Percentiles rank a stretch among this genome's conserved stretches.
Evolutionary conservation across 2,113 vertebrate genomes (phyloP).

Genomic region (Pterocles orientalis): DNA sequence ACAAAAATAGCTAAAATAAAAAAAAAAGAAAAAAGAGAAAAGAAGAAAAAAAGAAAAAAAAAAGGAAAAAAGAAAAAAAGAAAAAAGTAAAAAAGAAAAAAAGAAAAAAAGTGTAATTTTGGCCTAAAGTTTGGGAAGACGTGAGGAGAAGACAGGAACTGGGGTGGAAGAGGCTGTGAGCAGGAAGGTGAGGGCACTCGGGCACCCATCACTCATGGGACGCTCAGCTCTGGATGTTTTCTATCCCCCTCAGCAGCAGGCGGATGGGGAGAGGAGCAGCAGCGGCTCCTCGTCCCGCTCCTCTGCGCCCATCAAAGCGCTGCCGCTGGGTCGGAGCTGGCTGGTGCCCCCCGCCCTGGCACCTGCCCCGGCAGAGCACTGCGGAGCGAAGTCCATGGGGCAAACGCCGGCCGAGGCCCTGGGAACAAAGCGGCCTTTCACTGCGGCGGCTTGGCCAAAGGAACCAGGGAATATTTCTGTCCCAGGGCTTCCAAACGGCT

Average conservation of each 20-base stretch:
- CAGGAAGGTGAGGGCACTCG: not conserved
- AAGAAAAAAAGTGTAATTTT: not conserved
- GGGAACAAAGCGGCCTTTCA: constrained; percentile 61
- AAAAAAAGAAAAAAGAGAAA: not conserved
- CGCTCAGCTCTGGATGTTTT: not conserved
- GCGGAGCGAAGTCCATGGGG: not conserved
- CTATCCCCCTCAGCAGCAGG: not conserved
- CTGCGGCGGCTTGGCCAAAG: not conserved
- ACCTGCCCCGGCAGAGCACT: not conserved
- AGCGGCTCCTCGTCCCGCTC: not conserved
- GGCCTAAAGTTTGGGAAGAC: not conserved
- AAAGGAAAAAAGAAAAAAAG: not conserved
- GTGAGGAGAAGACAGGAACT: not conserved
- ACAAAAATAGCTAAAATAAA: not conserved
- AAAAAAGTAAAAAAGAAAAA: too few species aligned
- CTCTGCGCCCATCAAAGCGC: not conserved
- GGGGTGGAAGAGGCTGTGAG: not conserved
- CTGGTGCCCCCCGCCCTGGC: not conserved
- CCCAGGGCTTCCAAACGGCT: not conserved
- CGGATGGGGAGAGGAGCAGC: not conserved
- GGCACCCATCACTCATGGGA: not conserved
- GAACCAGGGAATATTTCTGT: not conserved
- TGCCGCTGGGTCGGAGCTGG: accelerated
- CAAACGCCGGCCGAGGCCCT: not conserved
- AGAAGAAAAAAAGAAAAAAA: too few species aligned